Percentiles rank a stretch among this genome's conserved stretches.
These are phyloP conservation scores for Thyatira batis DNA, from an alignment of 2,888 invertebrate species.

Conservation along the genomic window DNA sequence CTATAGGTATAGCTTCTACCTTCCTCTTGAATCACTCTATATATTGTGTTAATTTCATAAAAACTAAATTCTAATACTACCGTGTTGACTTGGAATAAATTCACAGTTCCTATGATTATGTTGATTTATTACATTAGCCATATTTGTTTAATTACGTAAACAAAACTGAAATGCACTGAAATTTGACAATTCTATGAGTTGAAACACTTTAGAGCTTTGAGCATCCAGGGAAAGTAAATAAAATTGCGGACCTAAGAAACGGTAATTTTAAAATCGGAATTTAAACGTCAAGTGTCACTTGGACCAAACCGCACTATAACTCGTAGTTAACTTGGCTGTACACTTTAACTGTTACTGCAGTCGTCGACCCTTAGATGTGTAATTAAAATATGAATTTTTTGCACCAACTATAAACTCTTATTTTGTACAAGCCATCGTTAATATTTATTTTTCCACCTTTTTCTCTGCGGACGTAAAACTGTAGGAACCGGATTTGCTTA, in stretches of 20 bases:
- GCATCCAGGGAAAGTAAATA: too few relatives aligned
- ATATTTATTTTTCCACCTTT: background rate
- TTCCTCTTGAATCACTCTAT: too few relatives aligned
- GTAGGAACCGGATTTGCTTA: background rate
- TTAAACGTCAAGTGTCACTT: constrained; percentile 13
- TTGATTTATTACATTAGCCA: too few relatives aligned
- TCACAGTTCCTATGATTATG: too few relatives aligned
- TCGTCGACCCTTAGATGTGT: constrained; percentile 40
- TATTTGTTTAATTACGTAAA: too few relatives aligned
- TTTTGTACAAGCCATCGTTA: background rate
- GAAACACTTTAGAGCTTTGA: background rate
- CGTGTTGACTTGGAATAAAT: too few relatives aligned
- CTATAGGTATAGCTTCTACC: too few relatives aligned
- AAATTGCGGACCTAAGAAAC: too few relatives aligned
- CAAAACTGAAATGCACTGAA: too few relatives aligned
- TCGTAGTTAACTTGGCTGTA: constrained; percentile 58
- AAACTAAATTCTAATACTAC: too few relatives aligned
- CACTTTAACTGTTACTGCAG: constrained; percentile 50
- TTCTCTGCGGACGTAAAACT: background rate
- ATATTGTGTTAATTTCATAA: too few relatives aligned
- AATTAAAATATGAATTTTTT: constrained; percentile 48
- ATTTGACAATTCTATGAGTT: too few relatives aligned
- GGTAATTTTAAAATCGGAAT: background rate
- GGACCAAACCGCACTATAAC: constrained; percentile 37
- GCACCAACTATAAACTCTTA: background rate